phyloP scores from a whole-genome alignment of 2,113 vertebrate genomes.

The Sander lucioperca region DNA sequence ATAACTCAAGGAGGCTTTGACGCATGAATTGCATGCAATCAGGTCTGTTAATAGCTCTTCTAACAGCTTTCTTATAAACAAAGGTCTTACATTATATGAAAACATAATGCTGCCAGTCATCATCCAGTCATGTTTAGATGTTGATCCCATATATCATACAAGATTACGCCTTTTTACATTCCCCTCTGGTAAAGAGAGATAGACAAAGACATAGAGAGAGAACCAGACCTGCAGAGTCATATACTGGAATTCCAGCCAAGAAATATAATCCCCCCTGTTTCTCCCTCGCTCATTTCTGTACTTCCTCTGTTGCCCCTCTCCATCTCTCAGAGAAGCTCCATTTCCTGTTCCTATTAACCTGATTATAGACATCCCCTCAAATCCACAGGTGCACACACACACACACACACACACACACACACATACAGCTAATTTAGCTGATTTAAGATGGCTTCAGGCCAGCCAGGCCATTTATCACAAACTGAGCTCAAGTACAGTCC shows the following conservation, averaged over 20 bases:
- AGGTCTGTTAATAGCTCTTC: background rate
- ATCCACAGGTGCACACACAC: conserved; percentile 52
- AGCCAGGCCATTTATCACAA: conserved; percentile 68
- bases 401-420: conserved; percentile 42
- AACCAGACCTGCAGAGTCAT: conserved; percentile 55
- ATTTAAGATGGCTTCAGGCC: conserved; percentile 76
- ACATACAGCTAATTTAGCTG: conserved; percentile 61
- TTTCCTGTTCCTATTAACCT: conserved; percentile 76
- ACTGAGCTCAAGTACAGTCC: conserved; percentile 52
- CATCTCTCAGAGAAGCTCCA: conserved; percentile 66
- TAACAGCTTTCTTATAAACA: conserved; percentile 35
- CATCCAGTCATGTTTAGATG: conserved; percentile 37
- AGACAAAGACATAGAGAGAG: background rate
- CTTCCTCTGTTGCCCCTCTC: conserved; percentile 55
- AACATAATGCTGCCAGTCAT: conserved; percentile 33
- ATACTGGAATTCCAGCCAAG: conserved; percentile 45
- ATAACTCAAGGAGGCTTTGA: background rate
- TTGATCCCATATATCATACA: conserved; percentile 20
- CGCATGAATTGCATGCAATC: conserved; percentile 25
- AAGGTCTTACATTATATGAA: conserved; percentile 13
- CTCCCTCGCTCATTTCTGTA: conserved; percentile 53
- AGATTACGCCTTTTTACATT: conserved; percentile 17
- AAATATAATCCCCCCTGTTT: conserved; percentile 57
- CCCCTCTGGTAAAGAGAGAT: conserved; percentile 19
- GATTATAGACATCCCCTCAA: conserved; percentile 68